Evolutionary conservation across 1,140 invertebrate genomes (phyloP), one percentile per base, ranked within the genome.

Genomic region (Hyphantria cunea): DNA sequence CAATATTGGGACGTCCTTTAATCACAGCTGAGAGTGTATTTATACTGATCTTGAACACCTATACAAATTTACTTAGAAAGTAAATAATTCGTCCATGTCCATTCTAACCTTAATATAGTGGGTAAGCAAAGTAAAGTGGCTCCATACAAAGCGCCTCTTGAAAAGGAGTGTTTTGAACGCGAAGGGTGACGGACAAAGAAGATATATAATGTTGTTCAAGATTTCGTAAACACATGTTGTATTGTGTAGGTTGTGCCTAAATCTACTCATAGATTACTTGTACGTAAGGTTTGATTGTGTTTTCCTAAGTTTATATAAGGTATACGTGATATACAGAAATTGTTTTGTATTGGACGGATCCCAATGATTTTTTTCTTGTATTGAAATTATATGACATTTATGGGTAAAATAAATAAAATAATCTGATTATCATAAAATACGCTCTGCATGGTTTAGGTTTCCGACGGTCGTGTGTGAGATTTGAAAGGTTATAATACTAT

Each of bases 101-200:
- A 61, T 63, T 39, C 44, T 32, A n/a, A 39, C 32, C 37, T 34
- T 62, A 64, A 65, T 68, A 61, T 66, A 66, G 70, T 66, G 51
- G 9, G 65, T 52, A 70, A 72, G 72, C 64, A 48, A 31, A n/a
- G 10, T 51, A 52, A 64, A 68, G 64, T 63, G 60, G 12, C 34
- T 39, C 39, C 41, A 25, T 62, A 75, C 67, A 75, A 72, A 72
- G 70, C 64, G 32, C 41, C 60, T 47, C 53, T 56, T 69, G 50
- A 62, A 53, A 25, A 8, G 37, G 61, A 72, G 52, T 66, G 66
- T 68, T 70, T 61, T 64, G 72, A 69, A 58, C 10, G 41, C 9
- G 41, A 12, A 48, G 41, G 50, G 33, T 49, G 9, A 9, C 0
- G 44, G 17, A 39, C 55, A 58, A 58, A 49, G 44, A 58, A 58